Evolutionary conservation across 2,113 vertebrate genomes (phyloP).

Genomic region (Malurus cyaneus): DNA sequence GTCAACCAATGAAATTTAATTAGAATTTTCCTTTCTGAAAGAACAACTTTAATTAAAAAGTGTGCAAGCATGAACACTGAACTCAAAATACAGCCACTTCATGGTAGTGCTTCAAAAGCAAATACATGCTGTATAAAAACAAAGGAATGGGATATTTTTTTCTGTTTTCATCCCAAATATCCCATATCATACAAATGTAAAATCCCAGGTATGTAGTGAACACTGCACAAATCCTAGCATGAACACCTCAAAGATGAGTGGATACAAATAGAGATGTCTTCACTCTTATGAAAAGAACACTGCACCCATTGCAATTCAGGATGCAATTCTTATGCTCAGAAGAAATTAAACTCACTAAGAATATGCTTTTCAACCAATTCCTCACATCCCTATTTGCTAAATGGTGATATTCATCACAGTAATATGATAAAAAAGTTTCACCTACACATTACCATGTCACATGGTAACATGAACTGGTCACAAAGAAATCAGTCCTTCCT

Average conservation of each 20-base stretch:
- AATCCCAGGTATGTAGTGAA: background rate
- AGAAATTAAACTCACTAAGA: background rate
- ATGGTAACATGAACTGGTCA: too few relatives aligned
- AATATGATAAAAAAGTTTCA: background rate
- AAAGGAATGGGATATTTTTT: background rate
- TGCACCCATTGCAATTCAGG: background rate
- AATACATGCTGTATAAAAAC: background rate
- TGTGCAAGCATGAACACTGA: background rate
- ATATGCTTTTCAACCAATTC: background rate
- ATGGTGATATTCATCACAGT: background rate
- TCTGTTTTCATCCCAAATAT: background rate
- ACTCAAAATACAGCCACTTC: background rate
- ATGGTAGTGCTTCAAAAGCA: background rate
- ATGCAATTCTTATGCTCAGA: background rate
- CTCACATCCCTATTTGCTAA: background rate
- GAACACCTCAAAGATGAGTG: background rate
- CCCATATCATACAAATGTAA: background rate
- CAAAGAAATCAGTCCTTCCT: background rate
- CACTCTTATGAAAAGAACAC: background rate
- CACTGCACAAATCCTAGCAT: background rate
- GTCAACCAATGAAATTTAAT: background rate
- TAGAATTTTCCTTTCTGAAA: slow-evolving; percentile 9
- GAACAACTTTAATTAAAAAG: background rate
- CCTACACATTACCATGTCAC: background rate
- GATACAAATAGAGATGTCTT: background rate